Conservation (phyloP, 1,140 invertebrate genomes). For the Drosophila truncata region DNA sequence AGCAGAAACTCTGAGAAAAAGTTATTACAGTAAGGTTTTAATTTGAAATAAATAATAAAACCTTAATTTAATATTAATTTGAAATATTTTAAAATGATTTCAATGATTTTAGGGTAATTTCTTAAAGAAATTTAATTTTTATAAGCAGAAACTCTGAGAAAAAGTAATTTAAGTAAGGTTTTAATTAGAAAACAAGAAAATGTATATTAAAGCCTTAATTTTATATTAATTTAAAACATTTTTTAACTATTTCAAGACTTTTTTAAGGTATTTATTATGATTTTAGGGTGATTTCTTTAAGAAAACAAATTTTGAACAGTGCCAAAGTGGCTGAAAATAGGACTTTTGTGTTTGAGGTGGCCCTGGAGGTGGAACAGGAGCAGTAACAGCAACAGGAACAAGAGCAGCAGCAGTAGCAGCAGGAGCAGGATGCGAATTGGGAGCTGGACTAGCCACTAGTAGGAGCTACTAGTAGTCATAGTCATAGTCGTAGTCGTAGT, state of each 20-base stretch:
- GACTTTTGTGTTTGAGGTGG: slow-evolving; percentile 55
- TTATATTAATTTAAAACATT: no score
- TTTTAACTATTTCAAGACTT: no score
- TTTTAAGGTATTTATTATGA: not conserved
- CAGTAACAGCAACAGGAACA: not conserved
- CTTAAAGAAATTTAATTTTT: no score
- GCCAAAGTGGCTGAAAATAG: slow-evolving; percentile 35
- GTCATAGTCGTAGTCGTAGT: slow-evolving; percentile 3
- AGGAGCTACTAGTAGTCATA: slow-evolving; percentile 18
- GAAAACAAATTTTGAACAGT: slow-evolving; percentile 28
- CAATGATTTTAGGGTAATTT: no score
- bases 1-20: no score
- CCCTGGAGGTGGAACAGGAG: slow-evolving; percentile 12
- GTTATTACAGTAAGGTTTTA: no score
- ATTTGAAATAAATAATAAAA: not conserved
- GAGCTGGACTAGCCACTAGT: slow-evolving; percentile 17
- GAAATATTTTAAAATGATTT: no score
- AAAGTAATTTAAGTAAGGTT: no score
- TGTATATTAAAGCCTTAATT: not conserved
- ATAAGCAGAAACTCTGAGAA: no score
- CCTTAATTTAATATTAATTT: no score
- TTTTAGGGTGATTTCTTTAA: not conserved
- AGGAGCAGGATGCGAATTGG: not conserved
- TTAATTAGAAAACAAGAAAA: no score
- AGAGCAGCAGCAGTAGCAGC: not conserved